Percentiles rank a stretch among this genome's conserved stretches.
phyloP scores from a whole-genome alignment of 2,888 invertebrate genomes.

The Yponomeuta cagnagella region DNA sequence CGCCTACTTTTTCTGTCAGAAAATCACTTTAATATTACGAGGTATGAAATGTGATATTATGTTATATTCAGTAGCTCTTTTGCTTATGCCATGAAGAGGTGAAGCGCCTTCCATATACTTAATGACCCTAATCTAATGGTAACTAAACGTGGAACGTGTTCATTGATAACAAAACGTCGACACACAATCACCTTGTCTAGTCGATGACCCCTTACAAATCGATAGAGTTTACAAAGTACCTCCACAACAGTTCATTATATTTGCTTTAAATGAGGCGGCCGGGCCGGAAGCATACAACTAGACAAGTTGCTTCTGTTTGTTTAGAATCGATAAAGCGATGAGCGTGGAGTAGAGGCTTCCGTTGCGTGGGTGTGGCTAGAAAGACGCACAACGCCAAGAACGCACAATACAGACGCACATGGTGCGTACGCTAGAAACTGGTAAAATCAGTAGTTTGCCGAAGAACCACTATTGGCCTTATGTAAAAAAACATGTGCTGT shows the following conservation, averaged over 20 bases:
- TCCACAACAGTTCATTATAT: background rate
- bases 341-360: background rate
- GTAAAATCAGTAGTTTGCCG: no score
- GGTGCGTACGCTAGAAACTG: no score
- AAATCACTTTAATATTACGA: no score
- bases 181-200: background rate
- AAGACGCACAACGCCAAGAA: background rate
- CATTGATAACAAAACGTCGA: background rate
- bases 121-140: background rate
- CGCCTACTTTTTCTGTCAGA: no score
- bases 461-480: no score
- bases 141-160: background rate
- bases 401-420: no score
- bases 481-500: no score
- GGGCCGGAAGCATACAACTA: background rate
- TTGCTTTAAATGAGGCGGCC: background rate
- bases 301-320: background rate
- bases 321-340: slow-evolving; percentile 3
- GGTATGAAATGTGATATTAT: background rate
- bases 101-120: background rate
- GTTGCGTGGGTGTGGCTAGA: background rate
- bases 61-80: background rate
- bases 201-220: background rate
- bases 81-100: background rate
- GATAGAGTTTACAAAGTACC: background rate